Evolutionary conservation across 2,113 vertebrate genomes (phyloP).

Genomic region (Phaethornis superciliosus): DNA sequence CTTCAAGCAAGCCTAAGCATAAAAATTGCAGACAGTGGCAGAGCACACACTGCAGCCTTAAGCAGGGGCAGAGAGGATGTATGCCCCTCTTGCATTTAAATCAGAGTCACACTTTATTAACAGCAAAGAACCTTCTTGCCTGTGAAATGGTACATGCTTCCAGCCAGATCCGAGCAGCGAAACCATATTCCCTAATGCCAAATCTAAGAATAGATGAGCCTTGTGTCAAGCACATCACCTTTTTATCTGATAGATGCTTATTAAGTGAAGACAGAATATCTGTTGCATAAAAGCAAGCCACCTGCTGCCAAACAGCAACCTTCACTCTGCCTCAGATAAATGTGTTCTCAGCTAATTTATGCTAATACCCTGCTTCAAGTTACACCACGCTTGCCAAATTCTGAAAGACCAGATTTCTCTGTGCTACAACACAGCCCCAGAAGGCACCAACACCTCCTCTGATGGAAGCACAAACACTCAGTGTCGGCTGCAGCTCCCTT

Average conservation of each 20-base stretch:
- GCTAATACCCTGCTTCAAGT: not conserved
- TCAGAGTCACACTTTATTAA: conserved; percentile 29
- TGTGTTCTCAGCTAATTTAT: conserved; percentile 23
- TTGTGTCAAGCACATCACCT: conserved; percentile 29
- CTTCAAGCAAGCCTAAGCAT: not conserved
- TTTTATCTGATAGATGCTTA: conserved; percentile 46
- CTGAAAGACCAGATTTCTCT: not conserved
- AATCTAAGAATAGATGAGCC: conserved; percentile 66
- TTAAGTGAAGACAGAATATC: conserved; percentile 39
- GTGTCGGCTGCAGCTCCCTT: not conserved
- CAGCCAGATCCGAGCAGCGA: not conserved
- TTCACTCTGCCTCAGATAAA: conserved; percentile 43
- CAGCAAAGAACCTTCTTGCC: conserved; percentile 26
- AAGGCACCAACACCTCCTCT: not conserved
- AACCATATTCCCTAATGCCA: conserved; percentile 46
- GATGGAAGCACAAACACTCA: not conserved
- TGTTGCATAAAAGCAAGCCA: conserved; percentile 30
- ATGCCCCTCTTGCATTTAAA: not conserved
- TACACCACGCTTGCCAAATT: not conserved
- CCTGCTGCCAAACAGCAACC: conserved; percentile 38
- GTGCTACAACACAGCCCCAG: not conserved
- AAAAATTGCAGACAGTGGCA: not conserved
- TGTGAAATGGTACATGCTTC: conserved; percentile 29
- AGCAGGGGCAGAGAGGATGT: not conserved
- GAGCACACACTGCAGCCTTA: not conserved